phyloP scores from a whole-genome alignment of 2,113 vertebrate genomes.

The Tautogolabrus adspersus region DNA sequence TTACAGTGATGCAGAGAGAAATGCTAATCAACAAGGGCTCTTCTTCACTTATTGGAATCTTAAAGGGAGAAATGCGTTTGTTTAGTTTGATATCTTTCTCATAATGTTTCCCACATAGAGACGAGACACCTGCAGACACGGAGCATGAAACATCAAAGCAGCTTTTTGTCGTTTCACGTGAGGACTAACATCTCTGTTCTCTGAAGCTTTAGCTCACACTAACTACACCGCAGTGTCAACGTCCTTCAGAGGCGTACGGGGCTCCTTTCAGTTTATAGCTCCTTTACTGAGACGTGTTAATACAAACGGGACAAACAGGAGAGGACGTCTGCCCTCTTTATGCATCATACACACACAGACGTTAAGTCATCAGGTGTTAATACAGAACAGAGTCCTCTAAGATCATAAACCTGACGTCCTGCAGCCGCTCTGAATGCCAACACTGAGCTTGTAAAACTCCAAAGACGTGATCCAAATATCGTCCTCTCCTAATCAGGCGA shows the following conservation, averaged over 20 bases:
- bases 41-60: no score
- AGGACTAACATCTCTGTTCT: not conserved
- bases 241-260: slow-evolving; percentile 32
- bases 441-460: slow-evolving; percentile 36
- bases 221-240: not conserved
- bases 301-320: slow-evolving; percentile 18
- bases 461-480: slow-evolving; percentile 42
- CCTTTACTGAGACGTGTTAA: slow-evolving; percentile 1
- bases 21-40: not conserved
- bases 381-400: slow-evolving; percentile 20
- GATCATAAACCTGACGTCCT: slow-evolving; percentile 7
- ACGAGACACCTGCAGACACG: not conserved
- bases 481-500: not conserved
- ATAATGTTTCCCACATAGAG: no score
- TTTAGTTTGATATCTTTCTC: no score
- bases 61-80: no score
- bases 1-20: not conserved
- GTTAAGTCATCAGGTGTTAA: not conserved
- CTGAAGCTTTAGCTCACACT: not conserved
- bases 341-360: not conserved
- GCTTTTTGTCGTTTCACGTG: not conserved
- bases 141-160: not conserved
- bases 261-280: slow-evolving; percentile 27
- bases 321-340: slow-evolving; percentile 4
- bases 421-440: slow-evolving; percentile 38